Conservation (phyloP, 2,113 vertebrate genomes). For the Tupaia tana region DNA sequence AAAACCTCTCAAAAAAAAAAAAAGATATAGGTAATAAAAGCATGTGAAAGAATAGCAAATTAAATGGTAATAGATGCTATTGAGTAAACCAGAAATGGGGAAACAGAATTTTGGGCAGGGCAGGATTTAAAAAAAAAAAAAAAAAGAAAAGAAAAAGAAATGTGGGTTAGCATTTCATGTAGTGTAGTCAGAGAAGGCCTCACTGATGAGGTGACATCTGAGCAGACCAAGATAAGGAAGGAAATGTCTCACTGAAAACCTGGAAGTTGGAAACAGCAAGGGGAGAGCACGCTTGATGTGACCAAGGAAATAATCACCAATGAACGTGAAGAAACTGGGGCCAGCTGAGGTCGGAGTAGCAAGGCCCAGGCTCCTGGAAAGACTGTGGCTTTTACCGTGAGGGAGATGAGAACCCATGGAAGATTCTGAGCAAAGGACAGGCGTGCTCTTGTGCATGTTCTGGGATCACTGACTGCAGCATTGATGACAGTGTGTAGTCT, state of each 20-base stretch:
- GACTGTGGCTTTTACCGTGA: neutral
- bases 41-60: neutral
- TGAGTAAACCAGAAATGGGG: neutral
- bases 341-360: neutral
- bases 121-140: neutral
- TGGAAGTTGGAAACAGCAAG: neutral
- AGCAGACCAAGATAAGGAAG: neutral
- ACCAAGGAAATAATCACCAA: neutral
- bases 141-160: neutral
- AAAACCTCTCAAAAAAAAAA: too few relatives aligned
- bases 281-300: neutral
- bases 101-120: neutral
- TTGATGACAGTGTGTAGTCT: neutral
- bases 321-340: neutral
- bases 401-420: neutral
- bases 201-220: neutral
- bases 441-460: neutral
- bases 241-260: neutral
- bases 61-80: neutral
- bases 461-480: neutral
- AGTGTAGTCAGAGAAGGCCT: neutral
- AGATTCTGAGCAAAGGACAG: neutral
- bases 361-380: neutral
- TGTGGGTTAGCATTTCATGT: neutral
- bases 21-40: neutral